A percentile compares a stretch with the other conserved stretches of the same genome.
Evolutionary conservation across 2,797 vertebrate genomes (phyloP).

Genomic region (Lacerta bilineata): DNA sequence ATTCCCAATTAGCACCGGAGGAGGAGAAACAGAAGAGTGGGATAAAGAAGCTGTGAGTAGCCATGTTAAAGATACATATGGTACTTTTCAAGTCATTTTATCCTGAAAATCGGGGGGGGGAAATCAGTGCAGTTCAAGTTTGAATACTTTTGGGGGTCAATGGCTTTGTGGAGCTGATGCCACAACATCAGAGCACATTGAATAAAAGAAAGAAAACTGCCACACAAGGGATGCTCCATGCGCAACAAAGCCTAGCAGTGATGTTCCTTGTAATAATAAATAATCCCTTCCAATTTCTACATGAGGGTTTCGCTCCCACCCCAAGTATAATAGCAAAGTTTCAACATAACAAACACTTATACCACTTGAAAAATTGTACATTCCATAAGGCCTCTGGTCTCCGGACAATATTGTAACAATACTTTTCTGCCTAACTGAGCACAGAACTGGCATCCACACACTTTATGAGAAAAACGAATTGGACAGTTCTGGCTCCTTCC

Average conservation of each 20-base stretch:
- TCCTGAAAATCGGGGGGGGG: background rate
- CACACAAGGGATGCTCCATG: background rate
- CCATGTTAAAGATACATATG: background rate
- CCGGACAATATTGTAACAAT: slow-evolving; percentile 36
- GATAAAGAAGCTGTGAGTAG: background rate
- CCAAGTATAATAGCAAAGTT: slow-evolving; percentile 35
- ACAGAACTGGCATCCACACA: slow-evolving; percentile 43
- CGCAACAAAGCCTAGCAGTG: slow-evolving; percentile 18
- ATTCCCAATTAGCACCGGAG: background rate
- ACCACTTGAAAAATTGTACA: slow-evolving; percentile 55
- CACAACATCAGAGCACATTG: background rate
- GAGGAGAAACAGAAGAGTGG: too few relatives aligned
- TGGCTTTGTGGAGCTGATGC: background rate
- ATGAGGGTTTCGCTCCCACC: slow-evolving; percentile 51
- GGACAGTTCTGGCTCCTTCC: slow-evolving; percentile 40
- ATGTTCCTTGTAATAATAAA: slow-evolving; percentile 13
- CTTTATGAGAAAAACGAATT: slow-evolving; percentile 47
- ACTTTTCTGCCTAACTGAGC: slow-evolving; percentile 51
- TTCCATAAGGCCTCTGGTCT: slow-evolving; percentile 47
- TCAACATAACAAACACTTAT: slow-evolving; percentile 43
- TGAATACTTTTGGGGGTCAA: background rate
- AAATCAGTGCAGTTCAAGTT: background rate
- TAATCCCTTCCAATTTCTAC: slow-evolving; percentile 18
- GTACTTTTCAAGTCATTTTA: background rate
- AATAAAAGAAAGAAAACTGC: slow-evolving; percentile 24